Evolutionary conservation across 2,797 vertebrate genomes (phyloP).

Genomic region (Iguana delicatissima): DNA sequence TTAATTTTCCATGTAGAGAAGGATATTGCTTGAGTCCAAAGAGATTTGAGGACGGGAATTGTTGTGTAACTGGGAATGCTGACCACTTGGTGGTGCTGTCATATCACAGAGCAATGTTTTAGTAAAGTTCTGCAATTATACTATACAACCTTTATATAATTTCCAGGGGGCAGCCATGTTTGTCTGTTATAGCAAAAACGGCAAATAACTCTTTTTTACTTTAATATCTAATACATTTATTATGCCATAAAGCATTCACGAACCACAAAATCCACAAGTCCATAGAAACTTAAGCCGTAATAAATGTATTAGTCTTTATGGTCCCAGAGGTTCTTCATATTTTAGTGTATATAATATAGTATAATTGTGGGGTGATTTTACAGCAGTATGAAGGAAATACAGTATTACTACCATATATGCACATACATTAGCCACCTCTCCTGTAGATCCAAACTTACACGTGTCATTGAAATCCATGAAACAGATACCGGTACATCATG

Average conservation of each 20-base stretch:
- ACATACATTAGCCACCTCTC: background rate
- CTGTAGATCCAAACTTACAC: background rate
- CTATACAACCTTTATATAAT: background rate
- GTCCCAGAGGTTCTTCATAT: background rate
- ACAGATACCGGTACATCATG: background rate
- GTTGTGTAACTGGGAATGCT: background rate
- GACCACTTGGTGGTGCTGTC: constrained; percentile 22
- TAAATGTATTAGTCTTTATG: background rate
- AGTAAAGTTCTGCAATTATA: background rate
- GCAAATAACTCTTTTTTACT: background rate
- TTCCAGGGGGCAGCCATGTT: background rate
- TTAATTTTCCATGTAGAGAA: background rate
- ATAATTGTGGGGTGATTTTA: background rate
- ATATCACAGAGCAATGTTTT: too few relatives aligned
- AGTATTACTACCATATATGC: background rate
- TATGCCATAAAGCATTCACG: background rate
- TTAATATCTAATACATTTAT: background rate
- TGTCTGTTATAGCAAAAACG: background rate
- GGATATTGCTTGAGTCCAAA: background rate
- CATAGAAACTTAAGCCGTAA: background rate
- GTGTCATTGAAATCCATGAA: background rate
- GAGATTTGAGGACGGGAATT: background rate
- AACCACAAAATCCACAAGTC: background rate
- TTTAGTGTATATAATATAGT: background rate
- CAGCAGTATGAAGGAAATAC: background rate